Base-by-base conservation (phyloP, 2,113 vertebrate genomes). In the Seriola aureovittata region DNA sequence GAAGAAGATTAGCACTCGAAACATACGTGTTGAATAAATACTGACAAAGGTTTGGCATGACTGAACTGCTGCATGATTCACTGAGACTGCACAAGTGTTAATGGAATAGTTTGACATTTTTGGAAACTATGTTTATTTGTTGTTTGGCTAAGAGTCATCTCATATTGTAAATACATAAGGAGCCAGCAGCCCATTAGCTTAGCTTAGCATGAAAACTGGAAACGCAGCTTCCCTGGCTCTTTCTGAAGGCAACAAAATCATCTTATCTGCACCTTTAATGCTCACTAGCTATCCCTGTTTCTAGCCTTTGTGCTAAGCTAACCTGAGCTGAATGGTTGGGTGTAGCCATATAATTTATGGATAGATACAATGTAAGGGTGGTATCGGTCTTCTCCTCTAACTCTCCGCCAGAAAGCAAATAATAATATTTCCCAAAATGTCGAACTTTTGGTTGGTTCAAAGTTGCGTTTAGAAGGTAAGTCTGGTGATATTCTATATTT, bases 41-140 rank as follows among this genome's bases (percentile, higher is more conserved):
- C 42, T 32, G 62, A 44, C 32, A 54, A 54, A 36, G 16, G n/a
- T 42, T 74, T 73, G 54, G 25, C 23, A 65, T 76, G 21, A 71
- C 8, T 50, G 40, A 44, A 63, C 25, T 3, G 4, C 55, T 57
- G 54, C 58, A 54, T 71, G 23, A 32, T 10, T 54, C 25, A 25
- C 16, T 38, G 52, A 65, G 12, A 5, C 25, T 14, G 13, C 42
- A 62, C 21, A 5, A 54, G 59, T 66, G 14, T 71, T 17, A 16
- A 17, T 40, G 29, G 32, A 75, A 57, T 46, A 55, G 23, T 23
- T 17, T 38, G 2, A 46, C 12, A 14, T 14, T 60, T 50, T 58
- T 23, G 14, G 34, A 32, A 8, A 48, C 14, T 25, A 23, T 0
- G 1, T 16, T 25, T 46, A 38, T 38, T 57, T 52, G 32, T 8